Percentiles rank a stretch among this genome's conserved stretches.
These are phyloP conservation scores for Rosalia funebris DNA, from an alignment of 2,888 invertebrate genomes.

Conservation along the genomic window DNA sequence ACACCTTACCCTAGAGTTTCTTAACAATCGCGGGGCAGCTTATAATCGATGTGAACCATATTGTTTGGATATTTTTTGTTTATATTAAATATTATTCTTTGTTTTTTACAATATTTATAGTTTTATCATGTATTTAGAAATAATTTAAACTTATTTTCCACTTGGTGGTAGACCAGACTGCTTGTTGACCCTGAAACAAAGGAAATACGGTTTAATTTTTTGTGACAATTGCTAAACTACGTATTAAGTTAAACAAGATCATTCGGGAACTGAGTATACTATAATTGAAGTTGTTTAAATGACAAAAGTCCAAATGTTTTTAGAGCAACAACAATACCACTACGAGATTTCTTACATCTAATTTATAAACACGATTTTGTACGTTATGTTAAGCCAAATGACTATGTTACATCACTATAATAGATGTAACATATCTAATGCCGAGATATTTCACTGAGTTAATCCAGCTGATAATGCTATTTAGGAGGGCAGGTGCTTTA, in stretches of 20 bases:
- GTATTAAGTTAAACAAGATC: not conserved
- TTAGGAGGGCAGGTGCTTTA: too few relatives aligned
- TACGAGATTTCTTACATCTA: not conserved
- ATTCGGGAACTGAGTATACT: not conserved
- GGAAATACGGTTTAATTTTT: not conserved
- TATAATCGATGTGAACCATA: constrained; percentile 49
- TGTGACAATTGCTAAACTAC: not conserved
- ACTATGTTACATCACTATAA: too few relatives aligned
- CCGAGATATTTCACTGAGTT: too few relatives aligned
- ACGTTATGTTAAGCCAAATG: too few relatives aligned
- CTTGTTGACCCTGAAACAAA: constrained; percentile 54
- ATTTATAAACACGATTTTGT: not conserved
- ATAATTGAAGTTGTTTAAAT: not conserved
- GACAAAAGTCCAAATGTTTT: not conserved
- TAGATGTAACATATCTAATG: too few relatives aligned
- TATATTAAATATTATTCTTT: too few relatives aligned
- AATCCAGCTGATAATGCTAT: too few relatives aligned
- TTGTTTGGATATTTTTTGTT: constrained; percentile 30
- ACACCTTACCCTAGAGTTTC: constrained; percentile 15
- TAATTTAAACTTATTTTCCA: constrained; percentile 49
- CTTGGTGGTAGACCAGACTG: constrained; percentile 56
- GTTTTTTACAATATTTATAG: constrained; percentile 25
- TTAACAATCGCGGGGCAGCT: constrained; percentile 38
- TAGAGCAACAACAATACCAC: not conserved
- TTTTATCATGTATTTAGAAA: constrained; percentile 25